A percentile compares a stretch with the other conserved stretches of the same genome.
phyloP scores from a whole-genome alignment of 2,888 invertebrate genomes.

The Euplexia lucipara region DNA sequence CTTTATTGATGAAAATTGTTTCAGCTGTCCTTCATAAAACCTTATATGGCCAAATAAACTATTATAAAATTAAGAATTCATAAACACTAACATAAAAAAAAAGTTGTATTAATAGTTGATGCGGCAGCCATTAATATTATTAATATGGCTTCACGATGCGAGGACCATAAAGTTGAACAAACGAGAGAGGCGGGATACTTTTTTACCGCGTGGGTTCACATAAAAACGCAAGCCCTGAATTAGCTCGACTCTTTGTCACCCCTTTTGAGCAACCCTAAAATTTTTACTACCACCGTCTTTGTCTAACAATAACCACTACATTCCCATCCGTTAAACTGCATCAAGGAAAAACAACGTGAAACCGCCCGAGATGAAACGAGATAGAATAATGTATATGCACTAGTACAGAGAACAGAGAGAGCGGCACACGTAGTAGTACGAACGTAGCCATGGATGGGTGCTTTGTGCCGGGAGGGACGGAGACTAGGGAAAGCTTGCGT shows the following conservation, averaged over 20 bases:
- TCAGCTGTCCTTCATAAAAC: constrained; percentile 59
- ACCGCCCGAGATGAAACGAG: constrained; percentile 90
- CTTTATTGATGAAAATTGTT: constrained; percentile 53
- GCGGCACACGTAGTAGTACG: constrained; percentile 87
- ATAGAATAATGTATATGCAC: constrained; percentile 91
- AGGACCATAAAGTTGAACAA: constrained; percentile 89
- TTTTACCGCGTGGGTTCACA: constrained; percentile 89
- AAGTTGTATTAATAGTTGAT: constrained; percentile 82
- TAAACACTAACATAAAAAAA: constrained; percentile 78
- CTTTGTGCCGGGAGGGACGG: constrained; percentile 82
- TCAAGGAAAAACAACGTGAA: constrained; percentile 90
- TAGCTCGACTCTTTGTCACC: constrained; percentile 91
- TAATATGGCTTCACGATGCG: constrained; percentile 86
- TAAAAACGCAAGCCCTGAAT: constrained; percentile 90
- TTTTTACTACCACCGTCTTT: constrained; percentile 90
- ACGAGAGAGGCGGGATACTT: constrained; percentile 91
- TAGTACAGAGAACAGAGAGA: constrained; percentile 89
- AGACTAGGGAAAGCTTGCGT: constrained; percentile 83
- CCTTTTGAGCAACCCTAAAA: constrained; percentile 90
- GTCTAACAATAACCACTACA: constrained; percentile 91
- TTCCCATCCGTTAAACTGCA: constrained; percentile 91
- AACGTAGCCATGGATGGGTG: constrained; percentile 82
- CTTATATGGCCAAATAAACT: constrained; percentile 66
- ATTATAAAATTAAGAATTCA: constrained; percentile 79
- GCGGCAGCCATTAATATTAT: constrained; percentile 88